Evolutionary conservation across 2,113 vertebrate species (phyloP).

Genomic region (Dolichotis patagonum): DNA sequence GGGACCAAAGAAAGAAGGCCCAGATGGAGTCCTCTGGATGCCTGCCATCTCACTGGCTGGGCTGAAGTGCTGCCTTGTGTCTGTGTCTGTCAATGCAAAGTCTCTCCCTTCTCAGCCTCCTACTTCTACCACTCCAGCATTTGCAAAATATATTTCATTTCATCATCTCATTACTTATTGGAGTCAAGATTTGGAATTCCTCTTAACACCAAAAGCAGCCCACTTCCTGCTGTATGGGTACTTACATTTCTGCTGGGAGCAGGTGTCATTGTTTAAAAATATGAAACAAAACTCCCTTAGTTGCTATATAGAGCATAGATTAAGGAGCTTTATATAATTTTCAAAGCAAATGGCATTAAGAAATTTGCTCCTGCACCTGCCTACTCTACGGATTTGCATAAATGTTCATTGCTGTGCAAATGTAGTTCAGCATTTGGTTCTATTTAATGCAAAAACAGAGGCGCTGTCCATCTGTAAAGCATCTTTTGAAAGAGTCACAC

Average conservation of each 20-base stretch:
- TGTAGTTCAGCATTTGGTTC: constrained; percentile 70
- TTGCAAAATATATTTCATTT: constrained; percentile 66
- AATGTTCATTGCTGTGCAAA: constrained; percentile 81
- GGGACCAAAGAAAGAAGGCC: constrained; percentile 75
- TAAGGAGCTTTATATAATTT: constrained; percentile 81
- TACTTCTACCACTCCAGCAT: neutral
- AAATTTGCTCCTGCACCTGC: constrained; percentile 85
- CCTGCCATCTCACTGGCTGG: constrained; percentile 65
- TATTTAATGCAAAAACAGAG: constrained; percentile 71
- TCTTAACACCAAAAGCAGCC: constrained; percentile 54
- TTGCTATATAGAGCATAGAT: constrained; percentile 78
- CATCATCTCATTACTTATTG: constrained; percentile 64
- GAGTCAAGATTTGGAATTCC: constrained; percentile 18
- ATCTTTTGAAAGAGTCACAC: constrained; percentile 70
- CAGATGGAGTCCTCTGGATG: constrained; percentile 73
- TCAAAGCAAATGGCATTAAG: constrained; percentile 84
- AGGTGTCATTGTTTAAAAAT: constrained; percentile 84
- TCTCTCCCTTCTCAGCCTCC: neutral
- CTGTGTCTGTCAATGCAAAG: constrained; percentile 67
- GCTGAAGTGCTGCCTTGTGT: constrained; percentile 68
- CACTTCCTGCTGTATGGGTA: constrained; percentile 58
- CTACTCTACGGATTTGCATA: constrained; percentile 85
- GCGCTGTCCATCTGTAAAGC: constrained; percentile 81
- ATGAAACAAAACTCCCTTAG: constrained; percentile 78
- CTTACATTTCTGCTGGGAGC: constrained; percentile 77